Base-by-base conservation (phyloP, 1,140 invertebrate species). In the Orchesella cincta region DNA sequence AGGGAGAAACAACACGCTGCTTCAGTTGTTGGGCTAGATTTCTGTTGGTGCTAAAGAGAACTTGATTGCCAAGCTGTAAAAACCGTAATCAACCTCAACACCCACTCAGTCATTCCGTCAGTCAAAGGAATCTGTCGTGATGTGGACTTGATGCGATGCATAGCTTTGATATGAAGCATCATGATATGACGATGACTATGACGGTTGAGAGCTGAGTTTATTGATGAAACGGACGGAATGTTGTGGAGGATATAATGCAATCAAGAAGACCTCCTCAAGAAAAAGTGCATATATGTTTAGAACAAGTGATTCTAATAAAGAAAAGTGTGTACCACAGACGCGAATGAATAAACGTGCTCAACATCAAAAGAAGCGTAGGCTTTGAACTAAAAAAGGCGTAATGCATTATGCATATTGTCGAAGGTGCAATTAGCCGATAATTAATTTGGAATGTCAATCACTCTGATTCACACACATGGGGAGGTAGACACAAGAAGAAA, bases 361-460 rank as follows among this genome's bases (percentile, higher is more conserved):
- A 12, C 20, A 46, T 46, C 8, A 46, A 46, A 8, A 12, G 39
- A 46, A 46, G 39, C 8, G 20, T 12, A 46, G 39, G 39, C 20
- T 8, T 20, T 12, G 39, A 20, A 46, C 8, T 12, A 20, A 46
- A 20, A 46, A 46, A 8, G 20, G 39, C 8, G 20, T 46, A 46
- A 57, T 57, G 52, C 23, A 23, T 8, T 57, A 57, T 3, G 23
- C 5, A 57, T 18, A 5, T 5, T 46, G 52, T 12, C 52, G 12
- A 57, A n/a, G 3, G 52, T 57, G 52, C 23, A 57, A 57, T 57
- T 57, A 57, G 52, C 52, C 3, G 52, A 57, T 57, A 57, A 57
- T 57, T 57, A 57, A 57, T 57, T 57, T 57, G 52, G 52, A 57
- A 57, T 57, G 52, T 57, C 52, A 57, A 57, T 57, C 52, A 57